These are phyloP conservation scores for Acanthochromis polyacanthus DNA, from an alignment of 2,113 vertebrate genomes.

Conservation along the genomic window DNA sequence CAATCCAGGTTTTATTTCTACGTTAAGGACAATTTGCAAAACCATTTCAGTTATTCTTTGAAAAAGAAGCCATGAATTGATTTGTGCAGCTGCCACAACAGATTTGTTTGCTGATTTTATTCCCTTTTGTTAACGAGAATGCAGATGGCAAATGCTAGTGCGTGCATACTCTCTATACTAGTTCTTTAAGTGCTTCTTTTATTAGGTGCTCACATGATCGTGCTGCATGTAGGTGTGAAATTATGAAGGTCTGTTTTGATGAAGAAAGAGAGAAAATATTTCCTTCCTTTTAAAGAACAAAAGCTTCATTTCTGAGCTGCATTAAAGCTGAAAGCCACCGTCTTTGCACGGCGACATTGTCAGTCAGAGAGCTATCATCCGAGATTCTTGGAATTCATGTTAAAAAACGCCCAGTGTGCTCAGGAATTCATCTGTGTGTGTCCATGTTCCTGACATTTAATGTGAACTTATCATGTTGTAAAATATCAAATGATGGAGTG, in stretches of 20 bases:
- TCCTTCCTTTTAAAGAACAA: background rate
- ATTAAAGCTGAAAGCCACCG: background rate
- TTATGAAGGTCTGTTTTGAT: background rate
- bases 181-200: too few relatives aligned
- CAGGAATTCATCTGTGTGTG: background rate
- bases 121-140: background rate
- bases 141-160: background rate
- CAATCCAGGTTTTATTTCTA: background rate
- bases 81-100: background rate
- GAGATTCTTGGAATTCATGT: background rate
- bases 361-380: background rate
- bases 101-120: background rate
- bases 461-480: background rate
- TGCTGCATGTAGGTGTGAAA: background rate
- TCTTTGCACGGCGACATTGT: background rate
- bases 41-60: background rate
- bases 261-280: background rate
- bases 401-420: slow-evolving; percentile 1
- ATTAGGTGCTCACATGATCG: background rate
- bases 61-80: background rate
- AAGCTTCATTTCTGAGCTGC: background rate
- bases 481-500: slow-evolving; percentile 3
- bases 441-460: slow-evolving; percentile 1
- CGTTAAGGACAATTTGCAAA: background rate
- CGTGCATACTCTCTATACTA: background rate